A percentile compares a stretch with the other conserved stretches of the same genome.
Conservation (phyloP, 2,113 vertebrate genomes). For the Agapornis roseicollis region DNA sequence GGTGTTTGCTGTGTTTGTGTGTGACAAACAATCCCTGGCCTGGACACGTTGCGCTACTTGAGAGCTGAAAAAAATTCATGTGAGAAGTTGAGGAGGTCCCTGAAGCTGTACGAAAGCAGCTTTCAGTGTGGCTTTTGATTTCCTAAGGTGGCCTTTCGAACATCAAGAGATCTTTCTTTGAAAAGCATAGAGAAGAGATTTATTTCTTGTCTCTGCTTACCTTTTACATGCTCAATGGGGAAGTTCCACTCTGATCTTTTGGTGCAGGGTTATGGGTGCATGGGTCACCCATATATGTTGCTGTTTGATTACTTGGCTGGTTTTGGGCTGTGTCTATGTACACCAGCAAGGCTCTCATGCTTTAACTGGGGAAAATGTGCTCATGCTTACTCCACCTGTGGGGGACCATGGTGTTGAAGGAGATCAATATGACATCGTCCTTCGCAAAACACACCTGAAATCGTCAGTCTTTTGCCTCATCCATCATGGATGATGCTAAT, state of each 20-base stretch:
- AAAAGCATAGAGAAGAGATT: not conserved
- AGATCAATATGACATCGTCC: accelerated
- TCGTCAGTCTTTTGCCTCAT: accelerated
- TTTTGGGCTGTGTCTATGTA: not conserved
- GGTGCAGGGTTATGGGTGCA: accelerated
- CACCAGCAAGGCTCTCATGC: not conserved
- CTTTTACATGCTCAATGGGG: not conserved
- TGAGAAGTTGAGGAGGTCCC: not conserved
- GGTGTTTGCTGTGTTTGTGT: not conserved
- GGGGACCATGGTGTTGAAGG: not conserved
- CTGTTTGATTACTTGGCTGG: not conserved
- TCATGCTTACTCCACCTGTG: accelerated
- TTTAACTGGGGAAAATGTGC: not conserved
- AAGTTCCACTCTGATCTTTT: accelerated
- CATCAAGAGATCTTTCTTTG: not conserved
- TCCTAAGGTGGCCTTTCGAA: not conserved
- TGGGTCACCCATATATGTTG: not conserved
- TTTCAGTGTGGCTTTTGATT: not conserved
- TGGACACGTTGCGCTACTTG: accelerated
- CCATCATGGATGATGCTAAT: not conserved
- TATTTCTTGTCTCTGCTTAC: accelerated
- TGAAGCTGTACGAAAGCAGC: not conserved
- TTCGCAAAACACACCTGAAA: not conserved
- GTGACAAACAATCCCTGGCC: not conserved
- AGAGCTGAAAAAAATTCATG: not conserved